Evolutionary conservation across 2,113 vertebrate genomes (phyloP).

Genomic region (Corvus cornix): DNA sequence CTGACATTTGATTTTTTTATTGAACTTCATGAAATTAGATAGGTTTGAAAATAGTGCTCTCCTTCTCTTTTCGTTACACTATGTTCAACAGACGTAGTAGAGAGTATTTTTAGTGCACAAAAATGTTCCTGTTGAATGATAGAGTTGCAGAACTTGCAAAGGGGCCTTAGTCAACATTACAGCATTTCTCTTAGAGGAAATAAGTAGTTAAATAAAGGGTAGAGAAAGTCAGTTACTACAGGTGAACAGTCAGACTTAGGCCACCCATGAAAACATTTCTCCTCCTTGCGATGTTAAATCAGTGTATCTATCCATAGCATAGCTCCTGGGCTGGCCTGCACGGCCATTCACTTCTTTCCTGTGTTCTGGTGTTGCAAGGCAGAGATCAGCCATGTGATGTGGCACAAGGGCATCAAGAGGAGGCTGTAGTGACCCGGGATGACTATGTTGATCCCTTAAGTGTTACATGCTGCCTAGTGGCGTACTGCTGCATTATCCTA

Average conservation of each 20-base stretch:
- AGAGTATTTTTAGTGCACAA: not conserved
- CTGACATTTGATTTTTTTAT: not conserved
- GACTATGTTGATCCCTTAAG: not conserved
- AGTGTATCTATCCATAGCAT: not conserved
- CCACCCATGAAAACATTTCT: not conserved
- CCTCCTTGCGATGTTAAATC: not conserved
- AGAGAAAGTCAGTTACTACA: not conserved
- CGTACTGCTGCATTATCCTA: not conserved
- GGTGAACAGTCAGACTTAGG: not conserved
- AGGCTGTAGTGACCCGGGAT: accelerated
- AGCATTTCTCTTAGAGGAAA: not conserved
- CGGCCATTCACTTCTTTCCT: not conserved
- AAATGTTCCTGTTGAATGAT: not conserved
- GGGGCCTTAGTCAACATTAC: not conserved
- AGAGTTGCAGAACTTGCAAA: not conserved
- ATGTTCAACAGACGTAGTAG: not conserved
- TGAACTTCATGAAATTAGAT: not conserved
- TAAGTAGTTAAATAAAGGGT: not conserved
- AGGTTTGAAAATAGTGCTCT: not conserved
- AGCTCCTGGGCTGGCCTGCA: not conserved
- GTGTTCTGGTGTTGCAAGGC: not conserved
- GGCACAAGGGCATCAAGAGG: not conserved
- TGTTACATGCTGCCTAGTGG: not conserved
- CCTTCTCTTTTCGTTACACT: not conserved
- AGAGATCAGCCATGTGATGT: not conserved